Evolutionary conservation across 2,797 vertebrate species (phyloP), one percentile per base, ranked within the genome.

Genomic region (Spatula clypeata): DNA sequence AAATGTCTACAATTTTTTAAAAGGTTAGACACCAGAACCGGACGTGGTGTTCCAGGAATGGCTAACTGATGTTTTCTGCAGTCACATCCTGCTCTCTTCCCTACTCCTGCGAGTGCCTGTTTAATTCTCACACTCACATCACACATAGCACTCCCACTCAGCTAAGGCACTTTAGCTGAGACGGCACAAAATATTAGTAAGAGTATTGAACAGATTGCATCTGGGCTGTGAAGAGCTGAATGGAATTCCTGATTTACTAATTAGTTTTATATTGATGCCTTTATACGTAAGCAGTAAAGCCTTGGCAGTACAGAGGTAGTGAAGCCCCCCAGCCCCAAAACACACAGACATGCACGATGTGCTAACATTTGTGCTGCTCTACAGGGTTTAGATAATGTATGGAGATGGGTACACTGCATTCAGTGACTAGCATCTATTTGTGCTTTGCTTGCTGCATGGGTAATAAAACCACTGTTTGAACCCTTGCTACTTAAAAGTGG

Each of bases 81-180:
- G 44, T 26, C 6, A 6, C 0, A 1, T 29, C 15, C 51, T 4
- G 1, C 29, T 71, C 49, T 38, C 49, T 44, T 58, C 27, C 36
- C 4, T 18, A 13, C 17, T 60, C 36, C 20, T 53, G 34, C 3
- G 27, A 21, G 21, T 54, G 23, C 9, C 27, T 1, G 0, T 55
- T 74, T 66, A 40, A 8, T 26, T 26, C 45, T 55, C 44, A 29
- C 19, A 3, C 21, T 87, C 29, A 2, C 57, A 44, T 47, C 83
- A 66, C 51, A n/a, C 11, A 4, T 2, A 19, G 5, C 36, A 9
- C 17, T 76, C 34, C 67, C 8, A 4, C 51, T 54, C 60, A 76
- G n/a, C 17, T 34, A 18, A 60, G 15, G 15, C 18, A 26, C 26
- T 83, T 58, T 20, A 57, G 6, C 24, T 31, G 61, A 61, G 57